Evolutionary conservation across 2,113 vertebrate genomes (phyloP), one percentile per base, ranked within the genome.

Genomic region (Crotophaga sulcirostris): DNA sequence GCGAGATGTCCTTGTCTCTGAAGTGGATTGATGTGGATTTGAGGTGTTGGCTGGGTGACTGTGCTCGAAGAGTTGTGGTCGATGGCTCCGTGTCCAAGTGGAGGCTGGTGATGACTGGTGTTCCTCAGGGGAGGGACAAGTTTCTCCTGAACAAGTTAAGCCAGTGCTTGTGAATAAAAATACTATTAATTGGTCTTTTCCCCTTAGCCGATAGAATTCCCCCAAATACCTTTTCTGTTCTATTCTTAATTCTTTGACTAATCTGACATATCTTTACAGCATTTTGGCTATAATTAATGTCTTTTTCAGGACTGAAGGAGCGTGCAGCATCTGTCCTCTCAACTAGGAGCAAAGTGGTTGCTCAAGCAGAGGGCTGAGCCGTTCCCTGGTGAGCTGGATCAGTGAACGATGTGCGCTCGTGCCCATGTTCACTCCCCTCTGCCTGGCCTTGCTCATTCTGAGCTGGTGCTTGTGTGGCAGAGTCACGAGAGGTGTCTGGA

Each of bases 401-500:
- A 6, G 31, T 16, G 9, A 18, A 16, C 2, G 4, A 8, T 7
- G 24, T 23, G 31, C 20, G 34, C 4, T 15, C 2, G 0, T 56
- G 59, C 16, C 44, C 1, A 0, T 7, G 16, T 25, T 36, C 23
- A 0, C 29, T 28, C 38, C 54, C 31, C 67, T 62, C 1, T 42
- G 0, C 11, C 0, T 15, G 8, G 6, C 52, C 82, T 55, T 2
- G 1, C 51, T 79, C 25, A 2, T 1, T 1, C 8, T 18, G n/a
- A 1, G 2, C 16, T 44, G 45, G 3, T n/a, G 19, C n/a, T 52
- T 26, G 28, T 16, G 21, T 38, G 36, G 9, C 54, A 21, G 26
- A n/a, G n/a, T n/a, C n/a, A n/a, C n/a, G n/a, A n/a, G n/a, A 76
- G 55, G 56, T 11, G 4, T 40, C 25, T 34, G 25, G 58, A 89